Conservation (phyloP, 2,888 invertebrate genomes). For the Tenthredo notha region DNA sequence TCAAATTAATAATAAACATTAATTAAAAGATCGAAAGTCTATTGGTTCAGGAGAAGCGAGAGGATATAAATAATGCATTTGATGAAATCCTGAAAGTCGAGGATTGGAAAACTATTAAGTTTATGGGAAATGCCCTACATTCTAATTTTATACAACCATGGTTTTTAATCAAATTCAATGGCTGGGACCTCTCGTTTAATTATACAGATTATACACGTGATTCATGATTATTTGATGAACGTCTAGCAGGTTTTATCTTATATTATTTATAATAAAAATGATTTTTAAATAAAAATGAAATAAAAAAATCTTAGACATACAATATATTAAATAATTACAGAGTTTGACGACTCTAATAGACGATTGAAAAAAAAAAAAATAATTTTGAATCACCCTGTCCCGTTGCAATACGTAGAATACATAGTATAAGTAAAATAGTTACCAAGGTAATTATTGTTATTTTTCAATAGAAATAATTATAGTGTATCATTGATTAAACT, state of each 20-base stretch:
- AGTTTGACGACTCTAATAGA: neutral
- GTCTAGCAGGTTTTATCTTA: neutral
- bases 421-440: constrained; percentile 20
- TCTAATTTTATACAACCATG: neutral
- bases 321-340: neutral
- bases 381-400: constrained; percentile 31
- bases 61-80: neutral
- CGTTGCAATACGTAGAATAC: constrained; percentile 10
- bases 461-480: neutral
- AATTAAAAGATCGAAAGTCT: neutral
- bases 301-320: neutral
- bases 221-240: constrained; percentile 28
- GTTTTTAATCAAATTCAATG: neutral
- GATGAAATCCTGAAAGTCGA: neutral
- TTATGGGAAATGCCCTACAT: neutral
- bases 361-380: constrained; percentile 12
- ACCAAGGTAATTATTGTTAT: constrained; percentile 27
- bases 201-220: constrained; percentile 2
- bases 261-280: neutral
- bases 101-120: neutral
- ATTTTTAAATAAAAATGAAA: neutral
- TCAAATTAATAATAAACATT: neutral
- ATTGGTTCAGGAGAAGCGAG: neutral
- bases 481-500: neutral
- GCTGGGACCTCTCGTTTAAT: neutral